A percentile compares a stretch with the other conserved stretches of the same genome.
Conservation (phyloP, 2,113 vertebrate species). For the Seriola aureovittata region DNA sequence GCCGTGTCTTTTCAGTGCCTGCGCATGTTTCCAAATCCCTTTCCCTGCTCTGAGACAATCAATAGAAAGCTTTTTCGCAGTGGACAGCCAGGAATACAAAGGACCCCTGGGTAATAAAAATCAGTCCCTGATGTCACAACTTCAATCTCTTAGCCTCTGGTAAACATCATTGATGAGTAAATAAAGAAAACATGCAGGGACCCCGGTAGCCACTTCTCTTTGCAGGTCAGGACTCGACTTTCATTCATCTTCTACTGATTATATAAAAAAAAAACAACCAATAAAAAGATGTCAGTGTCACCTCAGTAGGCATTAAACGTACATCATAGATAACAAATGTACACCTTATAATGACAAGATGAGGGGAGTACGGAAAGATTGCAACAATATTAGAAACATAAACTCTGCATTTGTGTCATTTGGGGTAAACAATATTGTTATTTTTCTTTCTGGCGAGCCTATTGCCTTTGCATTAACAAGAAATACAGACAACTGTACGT, state of each 20-base stretch:
- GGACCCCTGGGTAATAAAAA: conserved; percentile 70
- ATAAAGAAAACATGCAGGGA: conserved; percentile 67
- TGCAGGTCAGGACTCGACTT: conserved; percentile 33
- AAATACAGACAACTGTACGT: conserved; percentile 45
- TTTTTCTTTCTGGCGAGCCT: conserved; percentile 29
- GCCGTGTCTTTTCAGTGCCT: conserved; percentile 43
- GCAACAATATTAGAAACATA: conserved; percentile 57
- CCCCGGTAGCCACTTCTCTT: conserved; percentile 14
- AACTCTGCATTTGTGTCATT: conserved; percentile 56
- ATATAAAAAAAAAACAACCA: conserved; percentile 1
- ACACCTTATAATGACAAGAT: not conserved
- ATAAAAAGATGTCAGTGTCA: conserved; percentile 14
- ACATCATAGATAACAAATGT: conserved; percentile 20
- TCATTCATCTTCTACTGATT: conserved; percentile 51
- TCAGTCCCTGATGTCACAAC: conserved; percentile 58
- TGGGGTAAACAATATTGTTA: conserved; percentile 9
- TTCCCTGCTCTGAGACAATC: conserved; percentile 60
- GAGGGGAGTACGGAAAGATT: not conserved
- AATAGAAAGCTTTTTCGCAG: conserved; percentile 70
- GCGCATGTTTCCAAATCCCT: conserved; percentile 60
- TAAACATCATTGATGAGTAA: conserved; percentile 74
- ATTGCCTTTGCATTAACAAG: conserved; percentile 48
- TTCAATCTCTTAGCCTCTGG: conserved; percentile 69
- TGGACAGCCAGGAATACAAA: conserved; percentile 72
- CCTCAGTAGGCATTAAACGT: conserved; percentile 8